Conservation (phyloP, 2,888 invertebrate species). For the Adelphocoris suturalis region DNA sequence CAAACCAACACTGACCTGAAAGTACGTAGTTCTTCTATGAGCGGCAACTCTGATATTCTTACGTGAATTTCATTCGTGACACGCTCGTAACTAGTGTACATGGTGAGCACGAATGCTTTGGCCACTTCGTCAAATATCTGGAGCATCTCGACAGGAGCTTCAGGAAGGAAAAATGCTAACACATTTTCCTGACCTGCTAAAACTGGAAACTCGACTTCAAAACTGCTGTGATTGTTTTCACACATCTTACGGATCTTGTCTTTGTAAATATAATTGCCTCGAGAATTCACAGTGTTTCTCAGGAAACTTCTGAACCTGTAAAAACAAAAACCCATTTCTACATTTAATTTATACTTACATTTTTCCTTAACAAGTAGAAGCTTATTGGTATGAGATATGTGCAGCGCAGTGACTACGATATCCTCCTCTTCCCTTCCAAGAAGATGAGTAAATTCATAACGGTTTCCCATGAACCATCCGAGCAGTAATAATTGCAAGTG, state of each 20-base stretch:
- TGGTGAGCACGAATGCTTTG: slow-evolving; percentile 93
- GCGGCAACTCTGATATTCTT: slow-evolving; percentile 94
- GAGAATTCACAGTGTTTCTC: slow-evolving; percentile 91
- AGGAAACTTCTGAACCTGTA: slow-evolving; percentile 86
- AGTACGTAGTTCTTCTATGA: slow-evolving; percentile 96
- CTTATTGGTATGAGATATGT: too few species aligned
- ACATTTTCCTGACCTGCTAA: slow-evolving; percentile 95
- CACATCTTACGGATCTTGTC: slow-evolving; percentile 97
- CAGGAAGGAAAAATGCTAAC: slow-evolving; percentile 97
- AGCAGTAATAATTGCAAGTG: too few species aligned
- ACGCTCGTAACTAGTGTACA: slow-evolving; percentile 97
- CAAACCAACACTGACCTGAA: slow-evolving; percentile 82
- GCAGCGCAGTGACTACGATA: too few species aligned
- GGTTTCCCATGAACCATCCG: too few species aligned
- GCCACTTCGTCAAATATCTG: slow-evolving; percentile 95
- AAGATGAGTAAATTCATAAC: too few species aligned
- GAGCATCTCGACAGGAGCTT: slow-evolving; percentile 98
- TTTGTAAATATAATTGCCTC: slow-evolving; percentile 91
- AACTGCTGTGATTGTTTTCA: slow-evolving; percentile 86
- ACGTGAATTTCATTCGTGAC: slow-evolving; percentile 97
- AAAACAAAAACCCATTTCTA: background rate
- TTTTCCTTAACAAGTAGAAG: too few species aligned
- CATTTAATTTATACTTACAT: too few species aligned
- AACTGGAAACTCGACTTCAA: slow-evolving; percentile 89
- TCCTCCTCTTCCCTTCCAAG: too few species aligned